Evolutionary conservation across 2,888 invertebrate species (phyloP).

Genomic region (Myopa tessellatipennis): DNA sequence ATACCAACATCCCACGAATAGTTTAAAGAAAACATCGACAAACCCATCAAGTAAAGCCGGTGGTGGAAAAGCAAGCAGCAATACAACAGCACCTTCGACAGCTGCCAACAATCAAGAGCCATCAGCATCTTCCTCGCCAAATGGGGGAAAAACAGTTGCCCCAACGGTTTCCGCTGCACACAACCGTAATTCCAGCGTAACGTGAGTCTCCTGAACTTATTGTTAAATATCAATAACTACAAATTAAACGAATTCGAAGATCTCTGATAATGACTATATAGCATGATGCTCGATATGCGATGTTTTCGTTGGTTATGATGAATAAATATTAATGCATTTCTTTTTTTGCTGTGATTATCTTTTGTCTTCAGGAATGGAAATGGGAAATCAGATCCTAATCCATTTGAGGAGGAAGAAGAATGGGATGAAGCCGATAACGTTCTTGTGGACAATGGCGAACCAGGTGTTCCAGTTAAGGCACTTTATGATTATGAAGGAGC

Average conservation of each 20-base stretch:
- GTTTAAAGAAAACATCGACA: slow-evolving; percentile 62
- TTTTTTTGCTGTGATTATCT: neutral
- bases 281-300: too few relatives aligned
- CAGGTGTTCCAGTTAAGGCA: slow-evolving; percentile 93
- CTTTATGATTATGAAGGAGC: slow-evolving; percentile 97
- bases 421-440: slow-evolving; percentile 78
- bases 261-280: too few relatives aligned
- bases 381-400: slow-evolving; percentile 79
- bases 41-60: slow-evolving; percentile 56
- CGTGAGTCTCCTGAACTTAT: slow-evolving; percentile 69
- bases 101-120: slow-evolving; percentile 20
- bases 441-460: slow-evolving; percentile 91
- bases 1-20: slow-evolving; percentile 70
- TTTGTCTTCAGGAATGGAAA: slow-evolving; percentile 73
- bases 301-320: neutral
- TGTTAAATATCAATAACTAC: too few relatives aligned
- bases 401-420: slow-evolving; percentile 88
- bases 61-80: slow-evolving; percentile 54
- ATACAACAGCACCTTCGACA: slow-evolving; percentile 56
- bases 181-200: slow-evolving; percentile 74
- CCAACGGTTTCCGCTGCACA: slow-evolving; percentile 63
- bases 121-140: slow-evolving; percentile 41
- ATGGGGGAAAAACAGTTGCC: slow-evolving; percentile 41
- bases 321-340: neutral
- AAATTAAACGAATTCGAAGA: too few relatives aligned